Percentiles rank a stretch among this genome's conserved stretches.
phyloP scores from a whole-genome alignment of 2,797 vertebrate genomes.

The Falco rusticolus region DNA sequence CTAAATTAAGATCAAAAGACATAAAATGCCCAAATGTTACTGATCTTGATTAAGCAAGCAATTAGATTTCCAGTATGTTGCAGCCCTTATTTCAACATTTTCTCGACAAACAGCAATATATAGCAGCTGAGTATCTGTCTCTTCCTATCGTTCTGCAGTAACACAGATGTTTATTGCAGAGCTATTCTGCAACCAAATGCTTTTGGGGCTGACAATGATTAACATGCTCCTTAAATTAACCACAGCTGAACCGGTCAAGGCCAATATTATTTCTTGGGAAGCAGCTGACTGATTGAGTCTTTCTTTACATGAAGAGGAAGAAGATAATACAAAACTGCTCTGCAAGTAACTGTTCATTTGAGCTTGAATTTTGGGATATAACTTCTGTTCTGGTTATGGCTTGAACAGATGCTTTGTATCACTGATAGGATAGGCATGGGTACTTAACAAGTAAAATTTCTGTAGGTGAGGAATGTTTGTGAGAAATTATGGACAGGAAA shows the following conservation, averaged over 20 bases:
- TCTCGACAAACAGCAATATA: background rate
- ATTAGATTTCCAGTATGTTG: background rate
- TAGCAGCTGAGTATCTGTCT: background rate
- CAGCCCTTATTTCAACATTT: background rate
- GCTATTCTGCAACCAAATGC: background rate
- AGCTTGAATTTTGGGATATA: background rate
- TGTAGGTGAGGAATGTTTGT: background rate
- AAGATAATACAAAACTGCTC: background rate
- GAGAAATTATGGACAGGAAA: background rate
- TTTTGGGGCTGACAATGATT: background rate
- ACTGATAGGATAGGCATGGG: background rate
- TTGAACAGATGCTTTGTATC: background rate
- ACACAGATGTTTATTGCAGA: background rate
- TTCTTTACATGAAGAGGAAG: background rate
- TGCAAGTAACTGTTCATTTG: background rate
- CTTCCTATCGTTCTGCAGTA: fast-evolving
- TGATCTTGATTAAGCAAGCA: background rate
- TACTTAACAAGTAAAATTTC: background rate
- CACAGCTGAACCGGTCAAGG: background rate
- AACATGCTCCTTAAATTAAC: background rate
- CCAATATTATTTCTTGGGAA: background rate
- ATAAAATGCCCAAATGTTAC: background rate
- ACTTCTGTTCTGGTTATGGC: background rate
- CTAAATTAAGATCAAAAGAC: background rate
- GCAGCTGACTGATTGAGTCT: background rate